phyloP scores from a whole-genome alignment of 2,888 invertebrate species.

The Neoascia interrupta region DNA sequence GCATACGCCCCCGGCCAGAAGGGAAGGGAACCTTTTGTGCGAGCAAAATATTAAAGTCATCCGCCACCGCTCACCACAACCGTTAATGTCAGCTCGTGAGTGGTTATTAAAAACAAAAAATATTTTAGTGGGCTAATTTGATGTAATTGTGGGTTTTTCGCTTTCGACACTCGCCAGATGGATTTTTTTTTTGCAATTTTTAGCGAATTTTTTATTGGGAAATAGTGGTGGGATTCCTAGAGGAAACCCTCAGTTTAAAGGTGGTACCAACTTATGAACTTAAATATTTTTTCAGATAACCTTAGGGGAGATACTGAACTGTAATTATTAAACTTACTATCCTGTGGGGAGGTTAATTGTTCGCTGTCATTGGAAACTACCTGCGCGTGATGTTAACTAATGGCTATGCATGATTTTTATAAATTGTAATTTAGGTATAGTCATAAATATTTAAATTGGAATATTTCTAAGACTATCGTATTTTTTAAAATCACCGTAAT shows the following conservation, averaged over 20 bases:
- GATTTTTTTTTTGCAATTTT: conserved; percentile 4
- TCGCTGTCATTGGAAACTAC: conserved; percentile 2
- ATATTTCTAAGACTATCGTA: too few species aligned
- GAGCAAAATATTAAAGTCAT: conserved; percentile 11
- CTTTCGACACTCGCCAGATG: too few species aligned
- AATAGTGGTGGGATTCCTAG: background rate
- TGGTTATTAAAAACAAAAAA: too few species aligned
- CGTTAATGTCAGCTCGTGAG: conserved; percentile 14
- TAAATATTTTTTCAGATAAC: too few species aligned
- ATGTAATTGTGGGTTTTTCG: conserved; percentile 35
- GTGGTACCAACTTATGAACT: too few species aligned
- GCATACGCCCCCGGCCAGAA: conserved; percentile 12
- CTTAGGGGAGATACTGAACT: background rate
- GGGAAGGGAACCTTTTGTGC: conserved; percentile 9
- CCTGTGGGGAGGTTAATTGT: conserved; percentile 6
- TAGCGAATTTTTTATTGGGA: background rate
- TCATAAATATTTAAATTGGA: too few species aligned
- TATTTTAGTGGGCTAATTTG: conserved; percentile 27
- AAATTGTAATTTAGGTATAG: too few species aligned
- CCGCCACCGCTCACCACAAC: too few species aligned
- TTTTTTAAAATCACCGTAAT: too few species aligned
- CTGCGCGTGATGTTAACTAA: conserved; percentile 10
- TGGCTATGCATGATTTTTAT: too few species aligned
- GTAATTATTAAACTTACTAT: conserved; percentile 6
- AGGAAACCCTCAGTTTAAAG: too few species aligned